phyloP scores from a whole-genome alignment of 1,140 invertebrate species.

The Lysiphlebus fabarum region DNA sequence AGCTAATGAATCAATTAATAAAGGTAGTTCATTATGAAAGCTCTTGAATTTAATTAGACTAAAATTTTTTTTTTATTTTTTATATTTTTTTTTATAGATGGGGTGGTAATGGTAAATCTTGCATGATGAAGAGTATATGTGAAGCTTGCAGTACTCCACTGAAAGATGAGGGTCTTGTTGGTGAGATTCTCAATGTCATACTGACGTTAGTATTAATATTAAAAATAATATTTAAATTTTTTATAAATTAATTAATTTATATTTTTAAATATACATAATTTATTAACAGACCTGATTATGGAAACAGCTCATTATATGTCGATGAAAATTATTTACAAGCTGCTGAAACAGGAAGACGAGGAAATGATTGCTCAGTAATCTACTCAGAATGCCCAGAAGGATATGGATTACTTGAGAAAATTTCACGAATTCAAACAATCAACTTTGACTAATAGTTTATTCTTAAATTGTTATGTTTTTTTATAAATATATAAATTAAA shows the following conservation, averaged over 20 bases:
- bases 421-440: constrained; percentile 26
- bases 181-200: constrained; percentile 54
- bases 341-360: constrained; percentile 37
- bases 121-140: constrained; percentile 53
- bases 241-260: not conserved
- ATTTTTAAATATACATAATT: constrained; percentile 5
- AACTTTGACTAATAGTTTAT: not conserved
- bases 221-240: constrained; percentile 2
- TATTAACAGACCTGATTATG: constrained; percentile 46
- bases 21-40: not conserved
- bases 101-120: constrained; percentile 43
- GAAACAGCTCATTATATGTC: constrained; percentile 29
- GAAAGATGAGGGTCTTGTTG: constrained; percentile 52
- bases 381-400: constrained; percentile 43
- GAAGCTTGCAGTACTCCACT: constrained; percentile 50
- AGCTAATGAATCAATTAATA: not conserved
- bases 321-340: constrained; percentile 44
- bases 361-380: constrained; percentile 41
- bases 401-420: constrained; percentile 46
- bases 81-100: constrained; percentile 40
- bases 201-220: constrained; percentile 48
- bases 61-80: no score
- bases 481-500: no score
- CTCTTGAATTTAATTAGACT: not conserved
- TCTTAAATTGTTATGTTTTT: no score